Base-by-base conservation (phyloP, 2,888 invertebrate genomes). In the Xanthia togata region DNA sequence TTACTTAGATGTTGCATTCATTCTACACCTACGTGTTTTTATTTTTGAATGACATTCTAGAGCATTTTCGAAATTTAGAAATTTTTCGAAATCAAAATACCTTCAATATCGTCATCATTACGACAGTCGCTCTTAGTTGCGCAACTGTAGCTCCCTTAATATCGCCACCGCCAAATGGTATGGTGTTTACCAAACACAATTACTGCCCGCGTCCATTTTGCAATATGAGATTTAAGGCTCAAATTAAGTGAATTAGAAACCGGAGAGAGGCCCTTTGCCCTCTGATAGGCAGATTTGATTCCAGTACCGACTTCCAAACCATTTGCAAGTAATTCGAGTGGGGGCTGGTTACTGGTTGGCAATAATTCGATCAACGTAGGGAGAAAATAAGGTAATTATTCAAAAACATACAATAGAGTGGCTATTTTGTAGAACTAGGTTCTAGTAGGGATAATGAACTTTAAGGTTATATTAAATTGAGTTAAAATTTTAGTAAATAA, bases 241-340 rank as follows among this genome's bases (percentile, higher is more conserved):
- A 93, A 96, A 96, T 96, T 96, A 95, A 96, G 92, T 96, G 94
- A 96, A 96, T 96, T 96, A 95, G 94, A 93, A 94, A 92, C 90
- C 88, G 78, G 91, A 92, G 92, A 90, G 62, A 91, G 90, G 88
- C 90, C 89, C 90, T 89, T 87, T 91, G 87, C 86, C 81, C 86
- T 79, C 79, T 59, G 71, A 82, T 79, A 79, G 79, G 70, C 76
- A 78, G 77, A 79, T 82, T 88, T 80, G 89, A 82, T 79, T 81
- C 83, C 78, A 80, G 84, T 76, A 68, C 77, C 65, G 67, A 74
- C 81, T 81, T 81, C 73, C 83, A 84, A 84, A 85, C 87, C 78
- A 86, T 88, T 84, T 87, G 77, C 71, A 73, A 83, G 82, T 87
- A 87, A 88, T 85, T 84, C 59, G 83, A 81, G 83, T 75, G 76